These are phyloP conservation scores for Phoxinus dragarum DNA, from an alignment of 2,797 vertebrate genomes.

Conservation along the genomic window DNA sequence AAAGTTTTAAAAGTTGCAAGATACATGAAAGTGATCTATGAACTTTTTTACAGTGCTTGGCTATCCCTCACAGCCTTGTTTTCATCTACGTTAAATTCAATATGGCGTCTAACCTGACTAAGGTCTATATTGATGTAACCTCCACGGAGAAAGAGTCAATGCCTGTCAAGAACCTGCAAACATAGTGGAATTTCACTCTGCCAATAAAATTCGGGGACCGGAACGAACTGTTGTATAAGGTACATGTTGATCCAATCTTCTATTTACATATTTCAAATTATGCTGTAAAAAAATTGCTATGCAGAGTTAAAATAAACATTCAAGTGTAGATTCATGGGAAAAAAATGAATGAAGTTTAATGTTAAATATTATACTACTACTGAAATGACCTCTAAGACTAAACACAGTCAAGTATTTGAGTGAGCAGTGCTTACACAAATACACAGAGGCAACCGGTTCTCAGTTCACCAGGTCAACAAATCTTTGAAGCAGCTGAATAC, in stretches of 20 bases:
- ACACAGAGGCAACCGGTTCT: background rate
- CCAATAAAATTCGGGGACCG: background rate
- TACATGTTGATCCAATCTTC: background rate
- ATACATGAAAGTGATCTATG: background rate
- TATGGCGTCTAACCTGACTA: background rate
- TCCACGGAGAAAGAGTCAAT: background rate
- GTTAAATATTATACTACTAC: slow-evolving; percentile 10
- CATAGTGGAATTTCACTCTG: background rate
- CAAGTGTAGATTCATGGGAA: background rate
- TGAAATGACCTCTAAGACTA: slow-evolving; percentile 19
- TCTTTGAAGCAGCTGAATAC: background rate
- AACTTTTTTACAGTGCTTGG: background rate
- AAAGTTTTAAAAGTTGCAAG: background rate
- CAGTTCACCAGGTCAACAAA: slow-evolving; percentile 17
- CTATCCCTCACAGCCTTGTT: background rate
- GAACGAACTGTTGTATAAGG: background rate
- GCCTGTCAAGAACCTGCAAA: background rate
- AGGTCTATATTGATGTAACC: background rate
- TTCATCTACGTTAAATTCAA: background rate
- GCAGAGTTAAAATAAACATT: background rate
- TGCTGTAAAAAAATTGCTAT: background rate
- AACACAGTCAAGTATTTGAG: background rate
- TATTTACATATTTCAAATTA: background rate
- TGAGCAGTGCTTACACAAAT: background rate
- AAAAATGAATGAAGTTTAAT: background rate